A percentile compares a stretch with the other conserved stretches of the same genome.
Evolutionary conservation across 2,888 invertebrate species (phyloP).

Genomic region (Odontothrips loti): DNA sequence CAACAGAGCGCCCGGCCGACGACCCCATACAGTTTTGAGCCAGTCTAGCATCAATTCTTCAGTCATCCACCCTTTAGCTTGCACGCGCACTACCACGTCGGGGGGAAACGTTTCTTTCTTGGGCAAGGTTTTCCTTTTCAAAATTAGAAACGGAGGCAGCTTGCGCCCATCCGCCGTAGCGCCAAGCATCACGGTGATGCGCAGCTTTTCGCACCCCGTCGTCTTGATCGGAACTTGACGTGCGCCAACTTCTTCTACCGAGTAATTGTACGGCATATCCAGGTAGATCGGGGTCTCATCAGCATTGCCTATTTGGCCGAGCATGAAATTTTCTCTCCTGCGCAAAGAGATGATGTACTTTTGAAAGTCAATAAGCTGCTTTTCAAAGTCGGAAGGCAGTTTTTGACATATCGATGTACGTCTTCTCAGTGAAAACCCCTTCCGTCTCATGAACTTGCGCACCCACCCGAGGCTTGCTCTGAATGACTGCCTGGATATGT

Average conservation of each 20-base stretch:
- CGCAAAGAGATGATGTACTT: conserved; percentile 29
- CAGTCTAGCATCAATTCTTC: conserved; percentile 35
- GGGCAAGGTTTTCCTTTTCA: conserved; percentile 33
- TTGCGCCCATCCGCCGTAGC: conserved; percentile 34
- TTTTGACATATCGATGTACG: neutral
- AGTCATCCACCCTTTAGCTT: conserved; percentile 37
- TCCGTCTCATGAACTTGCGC: neutral
- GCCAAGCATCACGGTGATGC: conserved; percentile 33
- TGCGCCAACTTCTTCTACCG: conserved; percentile 22
- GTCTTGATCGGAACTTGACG: neutral
- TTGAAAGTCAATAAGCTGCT: neutral
- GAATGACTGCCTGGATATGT: neutral
- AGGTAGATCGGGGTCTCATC: conserved; percentile 27
- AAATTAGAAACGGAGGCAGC: conserved; percentile 32
- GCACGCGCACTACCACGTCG: conserved; percentile 33
- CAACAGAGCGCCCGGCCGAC: conserved; percentile 34
- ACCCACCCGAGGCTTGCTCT: neutral
- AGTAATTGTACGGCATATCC: conserved; percentile 33
- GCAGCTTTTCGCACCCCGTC: conserved; percentile 30
- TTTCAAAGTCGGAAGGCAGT: neutral
- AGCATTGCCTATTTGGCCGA: conserved; percentile 34
- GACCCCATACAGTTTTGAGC: conserved; percentile 35
- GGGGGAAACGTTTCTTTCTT: conserved; percentile 34
- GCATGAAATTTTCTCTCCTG: conserved; percentile 23
- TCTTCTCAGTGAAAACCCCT: neutral